Evolutionary conservation across 2,797 vertebrate species (phyloP).

Genomic region (Anabas testudineus): DNA sequence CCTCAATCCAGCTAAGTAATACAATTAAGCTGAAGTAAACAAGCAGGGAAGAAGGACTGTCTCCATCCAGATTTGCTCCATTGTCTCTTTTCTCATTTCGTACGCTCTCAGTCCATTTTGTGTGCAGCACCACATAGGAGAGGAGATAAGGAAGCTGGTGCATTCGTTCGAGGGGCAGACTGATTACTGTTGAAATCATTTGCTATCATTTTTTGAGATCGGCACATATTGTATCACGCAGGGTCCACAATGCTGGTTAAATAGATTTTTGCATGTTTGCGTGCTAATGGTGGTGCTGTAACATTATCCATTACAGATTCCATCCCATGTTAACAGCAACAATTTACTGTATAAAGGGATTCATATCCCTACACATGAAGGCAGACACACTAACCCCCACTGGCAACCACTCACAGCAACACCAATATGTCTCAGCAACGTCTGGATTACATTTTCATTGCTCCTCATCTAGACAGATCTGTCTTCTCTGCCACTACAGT

Average conservation of each 20-base stretch:
- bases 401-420: slow-evolving; percentile 7
- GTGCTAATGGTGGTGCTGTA: slow-evolving; percentile 51
- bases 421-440: slow-evolving; percentile 40
- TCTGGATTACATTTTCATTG: slow-evolving; percentile 41
- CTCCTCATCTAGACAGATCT: slow-evolving; percentile 44
- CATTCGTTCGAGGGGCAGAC: slow-evolving; percentile 28
- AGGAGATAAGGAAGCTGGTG: slow-evolving; percentile 12
- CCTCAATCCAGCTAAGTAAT: slow-evolving; percentile 37
- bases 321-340: slow-evolving; percentile 36
- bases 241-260: not conserved
- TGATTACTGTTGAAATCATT: slow-evolving; percentile 40
- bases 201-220: slow-evolving; percentile 9
- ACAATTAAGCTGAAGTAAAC: slow-evolving; percentile 35
- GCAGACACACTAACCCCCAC: slow-evolving; percentile 19
- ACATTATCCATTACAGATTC: slow-evolving; percentile 40
- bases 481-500: slow-evolving; percentile 1
- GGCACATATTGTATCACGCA: slow-evolving; percentile 18
- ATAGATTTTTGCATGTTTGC: slow-evolving; percentile 30
- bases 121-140: not conserved
- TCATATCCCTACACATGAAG: slow-evolving; percentile 19
- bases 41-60: not conserved
- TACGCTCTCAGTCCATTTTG: slow-evolving; percentile 16
- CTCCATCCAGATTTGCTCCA: slow-evolving; percentile 17
- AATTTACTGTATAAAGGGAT: slow-evolving; percentile 57
- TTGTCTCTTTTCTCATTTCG: slow-evolving; percentile 21